phyloP scores from a whole-genome alignment of 2,888 invertebrate genomes.

The Tipula confusa region DNA sequence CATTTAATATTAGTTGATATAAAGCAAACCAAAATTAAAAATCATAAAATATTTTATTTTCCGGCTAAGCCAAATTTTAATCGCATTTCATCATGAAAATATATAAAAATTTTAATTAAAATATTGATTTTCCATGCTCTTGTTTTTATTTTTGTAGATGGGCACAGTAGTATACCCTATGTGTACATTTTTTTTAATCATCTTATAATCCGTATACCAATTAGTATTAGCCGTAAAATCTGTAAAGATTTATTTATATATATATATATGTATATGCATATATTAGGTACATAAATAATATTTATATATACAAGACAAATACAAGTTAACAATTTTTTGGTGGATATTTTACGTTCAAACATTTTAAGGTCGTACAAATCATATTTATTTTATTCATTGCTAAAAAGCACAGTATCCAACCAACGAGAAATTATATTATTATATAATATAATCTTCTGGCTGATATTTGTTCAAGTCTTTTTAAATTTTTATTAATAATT shows the following conservation, averaged over 20 bases:
- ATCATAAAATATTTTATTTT: not conserved
- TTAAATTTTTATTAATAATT: not conserved
- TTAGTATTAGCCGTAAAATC: not conserved
- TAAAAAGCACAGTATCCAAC: not conserved
- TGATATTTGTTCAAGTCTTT: not conserved
- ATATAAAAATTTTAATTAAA: not conserved
- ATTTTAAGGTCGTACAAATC: not conserved
- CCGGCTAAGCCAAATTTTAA: not conserved
- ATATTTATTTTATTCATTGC: not conserved
- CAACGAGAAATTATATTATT: not conserved
- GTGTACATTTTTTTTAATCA: not conserved
- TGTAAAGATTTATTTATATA: not conserved
- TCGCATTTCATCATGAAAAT: not conserved
- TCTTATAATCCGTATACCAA: not conserved
- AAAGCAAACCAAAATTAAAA: not conserved
- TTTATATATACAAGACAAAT: not conserved
- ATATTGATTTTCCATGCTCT: not conserved
- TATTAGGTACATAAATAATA: not conserved
- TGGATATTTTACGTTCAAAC: not conserved
- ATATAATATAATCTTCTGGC: conserved; percentile 1
- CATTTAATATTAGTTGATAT: not conserved
- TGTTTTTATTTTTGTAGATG: too few species aligned
- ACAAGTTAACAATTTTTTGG: not conserved
- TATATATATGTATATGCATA: too few species aligned
- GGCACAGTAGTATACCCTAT: not conserved